A percentile compares a stretch with the other conserved stretches of the same genome.
phyloP scores from a whole-genome alignment of 2,113 vertebrate species.

The Struthidea cinerea region DNA sequence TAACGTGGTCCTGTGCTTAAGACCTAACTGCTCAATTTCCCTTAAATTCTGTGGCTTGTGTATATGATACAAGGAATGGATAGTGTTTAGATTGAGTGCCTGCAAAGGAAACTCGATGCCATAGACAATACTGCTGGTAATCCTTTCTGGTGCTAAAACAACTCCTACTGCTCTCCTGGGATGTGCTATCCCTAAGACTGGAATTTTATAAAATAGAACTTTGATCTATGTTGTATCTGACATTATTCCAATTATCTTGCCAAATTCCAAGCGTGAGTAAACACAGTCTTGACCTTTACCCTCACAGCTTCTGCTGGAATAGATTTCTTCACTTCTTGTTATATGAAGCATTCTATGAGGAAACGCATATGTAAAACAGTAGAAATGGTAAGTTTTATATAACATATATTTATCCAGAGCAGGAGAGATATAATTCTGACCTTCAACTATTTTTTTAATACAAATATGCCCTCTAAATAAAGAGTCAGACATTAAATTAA shows the following conservation, averaged over 20 bases:
- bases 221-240: slow-evolving; percentile 14
- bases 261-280: slow-evolving; percentile 25
- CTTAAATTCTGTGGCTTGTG: background rate
- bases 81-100: background rate
- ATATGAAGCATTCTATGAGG: background rate
- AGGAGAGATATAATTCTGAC: background rate
- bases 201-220: background rate
- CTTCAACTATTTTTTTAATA: background rate
- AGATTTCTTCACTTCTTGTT: background rate
- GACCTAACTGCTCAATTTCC: background rate
- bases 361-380: background rate
- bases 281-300: background rate
- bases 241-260: slow-evolving; percentile 22
- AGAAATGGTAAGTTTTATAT: background rate
- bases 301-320: background rate
- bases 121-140: background rate
- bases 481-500: background rate
- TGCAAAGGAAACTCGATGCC: slow-evolving; percentile 1
- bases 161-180: background rate
- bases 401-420: background rate
- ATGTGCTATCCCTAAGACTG: background rate
- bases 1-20: background rate
- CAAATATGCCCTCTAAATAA: background rate
- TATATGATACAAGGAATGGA: background rate
- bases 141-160: background rate